Evolutionary conservation across 1,140 invertebrate genomes (phyloP), one percentile per base, ranked within the genome.

Genomic region (Drosophila kurseongensis): DNA sequence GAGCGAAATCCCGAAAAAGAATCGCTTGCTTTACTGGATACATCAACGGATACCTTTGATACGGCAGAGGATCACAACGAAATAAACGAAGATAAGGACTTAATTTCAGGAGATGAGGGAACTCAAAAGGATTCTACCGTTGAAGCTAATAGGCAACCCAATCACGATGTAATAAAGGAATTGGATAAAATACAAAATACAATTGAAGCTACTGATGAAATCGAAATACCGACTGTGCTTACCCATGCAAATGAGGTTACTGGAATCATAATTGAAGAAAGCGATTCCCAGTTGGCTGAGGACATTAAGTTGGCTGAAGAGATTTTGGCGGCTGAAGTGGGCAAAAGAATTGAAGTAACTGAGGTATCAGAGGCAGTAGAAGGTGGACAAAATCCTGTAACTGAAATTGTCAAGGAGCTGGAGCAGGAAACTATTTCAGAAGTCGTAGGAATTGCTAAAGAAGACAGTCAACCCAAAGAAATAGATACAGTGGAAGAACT

Each of bases 261-360:
- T 1, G 23, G 23, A 40, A 47, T 55, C 23, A 44, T 69, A 10
- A 18, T 57, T 5, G 68, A 72, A 10, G 36, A 58, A 13, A 71
- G 42, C 16, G 68, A 72, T 9, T 71, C 68, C 5, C 68, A 72
- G 44, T 66, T 72, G 9, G 68, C 68, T 10, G 68, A 72, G 38
- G 68, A 72, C 14, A 71, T 72, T 13, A 72, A 72, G 8, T 40
- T 72, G 66, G 68, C 68, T 9, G 68, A 72, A 18, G 68, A 72
- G 65, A 72, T 72, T 14, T 18, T 72, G 3, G 68, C 68, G 4
- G 68, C 68, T 32, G 65, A 72, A 10, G 65, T 69, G n/a, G 65
- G 68, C 9, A 71, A 58, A 29, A 36, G 42, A 23, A 32, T 71
- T 12, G 52, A 71, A 36, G 36, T 14, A 1, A 71, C 27, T 8